These are phyloP conservation scores for Abrostola triplasia DNA, from an alignment of 2,888 invertebrate genomes.

Conservation along the genomic window DNA sequence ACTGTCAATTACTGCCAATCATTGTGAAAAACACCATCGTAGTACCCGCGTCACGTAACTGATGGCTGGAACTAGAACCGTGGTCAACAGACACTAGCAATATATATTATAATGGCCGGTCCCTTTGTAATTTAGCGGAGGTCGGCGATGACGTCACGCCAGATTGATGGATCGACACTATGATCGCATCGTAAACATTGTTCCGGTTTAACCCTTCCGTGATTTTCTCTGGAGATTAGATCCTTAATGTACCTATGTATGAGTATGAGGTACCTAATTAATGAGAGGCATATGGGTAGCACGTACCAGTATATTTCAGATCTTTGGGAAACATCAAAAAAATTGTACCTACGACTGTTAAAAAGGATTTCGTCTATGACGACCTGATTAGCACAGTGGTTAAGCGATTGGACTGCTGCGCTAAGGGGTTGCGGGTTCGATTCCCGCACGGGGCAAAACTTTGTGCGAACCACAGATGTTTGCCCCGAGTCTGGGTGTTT, in stretches of 20 bases:
- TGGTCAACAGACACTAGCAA: constrained; percentile 24
- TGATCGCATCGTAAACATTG: constrained; percentile 46
- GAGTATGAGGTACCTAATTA: too few species aligned
- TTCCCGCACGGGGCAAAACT: too few species aligned
- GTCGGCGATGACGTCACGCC: constrained; percentile 42
- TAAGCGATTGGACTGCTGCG: too few species aligned
- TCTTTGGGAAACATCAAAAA: too few species aligned
- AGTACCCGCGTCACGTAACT: constrained; percentile 44
- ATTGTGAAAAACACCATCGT: constrained; percentile 49
- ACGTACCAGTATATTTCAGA: too few species aligned
- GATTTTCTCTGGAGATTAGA: constrained; percentile 28
- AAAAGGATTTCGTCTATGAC: too few species aligned
- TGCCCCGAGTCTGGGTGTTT: too few species aligned
- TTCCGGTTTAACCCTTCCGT: constrained; percentile 36
- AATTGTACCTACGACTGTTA: too few species aligned
- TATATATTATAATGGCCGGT: constrained; percentile 19
- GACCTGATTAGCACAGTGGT: too few species aligned
- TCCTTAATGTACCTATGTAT: constrained; percentile 12
- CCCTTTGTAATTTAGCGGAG: constrained; percentile 59
- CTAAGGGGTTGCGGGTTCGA: too few species aligned
- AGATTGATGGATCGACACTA: constrained; percentile 59
- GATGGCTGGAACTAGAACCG: constrained; percentile 28
- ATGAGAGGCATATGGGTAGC: too few species aligned
- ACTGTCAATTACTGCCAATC: constrained; percentile 60
- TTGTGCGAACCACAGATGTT: too few species aligned